These are phyloP conservation scores for Mormyrops boulengeri DNA, from an alignment of 2,797 vertebrate genomes.

Conservation along the genomic window DNA sequence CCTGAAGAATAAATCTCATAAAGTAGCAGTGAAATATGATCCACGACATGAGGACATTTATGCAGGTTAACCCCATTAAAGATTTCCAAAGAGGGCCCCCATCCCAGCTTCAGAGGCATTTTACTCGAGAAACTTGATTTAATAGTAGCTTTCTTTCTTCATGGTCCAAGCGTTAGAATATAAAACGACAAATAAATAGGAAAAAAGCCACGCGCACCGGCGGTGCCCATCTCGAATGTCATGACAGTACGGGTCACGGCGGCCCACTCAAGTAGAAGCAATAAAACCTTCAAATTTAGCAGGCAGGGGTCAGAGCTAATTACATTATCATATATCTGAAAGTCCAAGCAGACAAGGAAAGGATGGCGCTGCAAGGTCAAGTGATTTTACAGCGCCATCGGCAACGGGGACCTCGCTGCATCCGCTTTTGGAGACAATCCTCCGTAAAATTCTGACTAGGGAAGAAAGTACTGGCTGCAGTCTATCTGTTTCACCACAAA, in stretches of 20 bases:
- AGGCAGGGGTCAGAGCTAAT: conserved; percentile 21
- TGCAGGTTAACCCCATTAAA: conserved; percentile 43
- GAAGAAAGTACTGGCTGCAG: neutral
- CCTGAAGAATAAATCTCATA: conserved; percentile 28
- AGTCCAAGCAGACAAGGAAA: conserved; percentile 38
- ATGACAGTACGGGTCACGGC: conserved; percentile 13
- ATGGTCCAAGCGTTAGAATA: conserved; percentile 11
- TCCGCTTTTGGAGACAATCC: conserved; percentile 2
- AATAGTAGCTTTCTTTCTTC: conserved; percentile 17
- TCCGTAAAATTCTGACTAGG: neutral
- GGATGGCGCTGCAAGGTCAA: conserved; percentile 37
- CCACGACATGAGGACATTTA: conserved; percentile 33
- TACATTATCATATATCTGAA: conserved; percentile 22
- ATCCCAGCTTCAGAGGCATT: conserved; percentile 23
- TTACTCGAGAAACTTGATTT: conserved; percentile 9
- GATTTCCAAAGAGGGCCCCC: conserved; percentile 19
- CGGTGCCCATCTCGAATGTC: conserved; percentile 11
- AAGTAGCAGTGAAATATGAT: conserved; percentile 41
- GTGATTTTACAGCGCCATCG: conserved; percentile 7
- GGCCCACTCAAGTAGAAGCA: neutral
- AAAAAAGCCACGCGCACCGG: neutral
- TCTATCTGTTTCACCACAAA: neutral
- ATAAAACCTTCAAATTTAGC: conserved; percentile 21
- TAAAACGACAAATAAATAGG: conserved; percentile 22
- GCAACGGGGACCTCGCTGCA: neutral